Conservation (phyloP, 2,797 vertebrate species). For the Alosa sapidissima region DNA sequence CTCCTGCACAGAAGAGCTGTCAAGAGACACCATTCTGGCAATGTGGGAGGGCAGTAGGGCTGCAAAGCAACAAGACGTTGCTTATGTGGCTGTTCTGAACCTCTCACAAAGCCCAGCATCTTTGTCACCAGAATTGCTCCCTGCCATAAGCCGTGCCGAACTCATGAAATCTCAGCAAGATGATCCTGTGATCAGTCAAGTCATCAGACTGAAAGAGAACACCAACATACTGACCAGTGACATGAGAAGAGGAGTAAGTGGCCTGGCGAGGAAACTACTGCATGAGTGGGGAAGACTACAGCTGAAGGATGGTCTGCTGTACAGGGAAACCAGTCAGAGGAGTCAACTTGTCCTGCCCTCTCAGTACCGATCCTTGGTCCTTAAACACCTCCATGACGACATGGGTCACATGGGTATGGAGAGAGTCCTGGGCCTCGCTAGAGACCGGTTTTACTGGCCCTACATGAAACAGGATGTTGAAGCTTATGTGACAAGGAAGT, state of each 20-base stretch:
- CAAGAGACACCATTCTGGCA: slow-evolving; percentile 22
- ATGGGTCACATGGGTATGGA: no score
- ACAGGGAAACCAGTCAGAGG: no score
- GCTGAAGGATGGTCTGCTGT: slow-evolving; percentile 1
- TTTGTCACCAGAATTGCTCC: background rate
- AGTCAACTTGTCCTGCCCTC: no score
- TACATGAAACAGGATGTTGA: no score
- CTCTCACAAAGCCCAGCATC: background rate
- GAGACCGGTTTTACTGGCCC: no score
- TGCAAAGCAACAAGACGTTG: background rate
- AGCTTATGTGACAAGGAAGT: no score
- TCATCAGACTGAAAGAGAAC: slow-evolving; percentile 4
- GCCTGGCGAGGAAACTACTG: background rate
- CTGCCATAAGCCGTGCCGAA: slow-evolving; percentile 2
- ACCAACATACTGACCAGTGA: background rate
- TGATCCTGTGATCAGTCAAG: slow-evolving; percentile 19
- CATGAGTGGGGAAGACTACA: slow-evolving; percentile 23
- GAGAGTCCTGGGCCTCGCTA: no score
- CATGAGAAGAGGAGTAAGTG: background rate
- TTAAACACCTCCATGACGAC: no score
- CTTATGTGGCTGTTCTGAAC: slow-evolving; percentile 17
- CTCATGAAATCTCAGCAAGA: background rate
- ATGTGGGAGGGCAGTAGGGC: slow-evolving; percentile 33
- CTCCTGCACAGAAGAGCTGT: slow-evolving; percentile 23
- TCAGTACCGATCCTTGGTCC: no score